A percentile compares a stretch with the other conserved stretches of the same genome.
phyloP scores from a whole-genome alignment of 1,140 invertebrate species.

The Metopolophium dirhodum region DNA sequence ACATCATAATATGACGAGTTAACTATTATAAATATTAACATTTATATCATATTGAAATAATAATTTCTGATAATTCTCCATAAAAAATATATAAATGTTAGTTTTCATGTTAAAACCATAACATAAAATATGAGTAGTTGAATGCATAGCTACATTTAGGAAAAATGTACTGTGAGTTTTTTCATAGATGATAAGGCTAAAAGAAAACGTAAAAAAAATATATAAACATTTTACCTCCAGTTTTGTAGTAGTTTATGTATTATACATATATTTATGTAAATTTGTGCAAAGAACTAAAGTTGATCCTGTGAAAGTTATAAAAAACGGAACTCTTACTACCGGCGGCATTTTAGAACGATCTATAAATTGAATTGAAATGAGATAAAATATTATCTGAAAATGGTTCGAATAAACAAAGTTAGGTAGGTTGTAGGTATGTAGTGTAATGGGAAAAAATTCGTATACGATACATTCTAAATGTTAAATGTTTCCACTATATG shows the following conservation, averaged over 20 bases:
- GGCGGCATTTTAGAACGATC: not conserved
- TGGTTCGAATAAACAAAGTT: not conserved
- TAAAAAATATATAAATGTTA: not conserved
- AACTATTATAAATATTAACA: not conserved
- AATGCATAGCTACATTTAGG: not conserved
- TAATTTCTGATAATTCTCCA: not conserved
- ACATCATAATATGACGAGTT: not conserved
- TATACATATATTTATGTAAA: slow-evolving; percentile 36
- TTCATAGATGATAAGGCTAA: not conserved
- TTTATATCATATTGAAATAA: not conserved
- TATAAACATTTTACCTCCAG: slow-evolving; percentile 13
- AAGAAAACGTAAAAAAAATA: not conserved
- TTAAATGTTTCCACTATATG: not conserved
- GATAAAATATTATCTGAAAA: slow-evolving; percentile 22
- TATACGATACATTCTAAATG: not conserved
- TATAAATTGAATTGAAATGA: slow-evolving; percentile 20
- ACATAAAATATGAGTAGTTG: not conserved
- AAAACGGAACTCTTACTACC: not conserved
- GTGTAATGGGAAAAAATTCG: not conserved
- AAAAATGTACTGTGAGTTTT: not conserved
- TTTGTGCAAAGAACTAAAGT: not conserved
- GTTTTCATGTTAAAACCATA: not conserved
- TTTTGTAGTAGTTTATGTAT: not conserved
- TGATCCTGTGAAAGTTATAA: not conserved
- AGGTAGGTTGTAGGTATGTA: not conserved